Evolutionary conservation across 2,797 vertebrate species (phyloP).

Genomic region (Poecilia velifera): DNA sequence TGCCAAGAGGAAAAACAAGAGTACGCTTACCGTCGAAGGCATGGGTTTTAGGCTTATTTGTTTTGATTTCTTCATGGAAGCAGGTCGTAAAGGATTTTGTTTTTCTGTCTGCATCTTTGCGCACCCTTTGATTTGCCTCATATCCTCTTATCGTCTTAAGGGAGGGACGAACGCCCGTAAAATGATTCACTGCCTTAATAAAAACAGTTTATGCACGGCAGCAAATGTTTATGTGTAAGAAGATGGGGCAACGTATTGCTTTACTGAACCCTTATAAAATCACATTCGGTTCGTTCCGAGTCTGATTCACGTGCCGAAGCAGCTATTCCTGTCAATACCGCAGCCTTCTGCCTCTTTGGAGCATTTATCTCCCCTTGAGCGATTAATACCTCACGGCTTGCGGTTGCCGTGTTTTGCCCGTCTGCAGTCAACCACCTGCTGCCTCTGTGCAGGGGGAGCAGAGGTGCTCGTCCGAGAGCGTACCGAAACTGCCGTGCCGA

Average conservation of each 20-base stretch:
- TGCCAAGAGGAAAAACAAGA: constrained; percentile 22
- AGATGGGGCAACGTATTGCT: constrained; percentile 10
- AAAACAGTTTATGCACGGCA: constrained; percentile 42
- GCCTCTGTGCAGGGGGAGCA: constrained; percentile 28
- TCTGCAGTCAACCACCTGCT: constrained; percentile 27
- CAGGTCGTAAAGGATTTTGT: constrained; percentile 39
- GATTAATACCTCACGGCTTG: constrained; percentile 12
- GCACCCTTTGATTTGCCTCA: constrained; percentile 35
- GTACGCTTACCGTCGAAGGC: constrained; percentile 9
- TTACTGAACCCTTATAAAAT: constrained; percentile 9
- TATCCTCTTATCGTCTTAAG: constrained; percentile 46
- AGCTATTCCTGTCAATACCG: not conserved
- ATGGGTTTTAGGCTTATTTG: constrained; percentile 35
- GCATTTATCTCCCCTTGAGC: constrained; percentile 20
- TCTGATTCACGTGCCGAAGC: not conserved
- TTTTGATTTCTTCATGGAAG: constrained; percentile 54
- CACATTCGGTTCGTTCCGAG: constrained; percentile 15
- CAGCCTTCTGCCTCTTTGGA: not conserved
- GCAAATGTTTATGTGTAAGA: constrained; percentile 26
- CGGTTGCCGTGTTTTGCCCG: constrained; percentile 20
- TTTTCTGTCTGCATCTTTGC: constrained; percentile 26
- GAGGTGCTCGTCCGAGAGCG: constrained; percentile 44
- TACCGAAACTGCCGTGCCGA: constrained; percentile 36
- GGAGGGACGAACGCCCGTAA: constrained; percentile 38
- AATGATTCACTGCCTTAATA: constrained; percentile 38